Evolutionary conservation across 2,888 invertebrate genomes (phyloP).

Genomic region (Drosophila macrospina): DNA sequence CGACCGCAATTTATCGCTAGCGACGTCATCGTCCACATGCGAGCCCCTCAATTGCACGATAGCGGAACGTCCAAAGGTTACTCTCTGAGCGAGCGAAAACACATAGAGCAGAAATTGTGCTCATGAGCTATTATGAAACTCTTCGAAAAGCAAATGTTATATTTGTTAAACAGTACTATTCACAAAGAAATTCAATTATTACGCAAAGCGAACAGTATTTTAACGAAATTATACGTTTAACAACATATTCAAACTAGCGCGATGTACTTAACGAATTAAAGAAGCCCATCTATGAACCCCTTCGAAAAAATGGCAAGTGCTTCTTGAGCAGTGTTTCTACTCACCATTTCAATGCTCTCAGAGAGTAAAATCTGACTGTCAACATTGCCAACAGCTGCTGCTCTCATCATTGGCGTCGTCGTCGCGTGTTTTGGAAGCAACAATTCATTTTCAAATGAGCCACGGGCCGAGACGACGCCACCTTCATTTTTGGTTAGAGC

Average conservation of each 20-base stretch:
- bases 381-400: conserved; percentile 37
- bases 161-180: background rate
- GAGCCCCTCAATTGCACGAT: conserved; percentile 45
- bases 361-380: conserved; percentile 37
- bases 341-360: conserved; percentile 16
- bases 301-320: background rate
- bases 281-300: background rate
- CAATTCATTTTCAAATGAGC: conserved; percentile 65
- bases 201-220: background rate
- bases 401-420: conserved; percentile 14
- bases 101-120: conserved; percentile 12
- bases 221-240: too few species aligned
- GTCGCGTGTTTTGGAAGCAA: conserved; percentile 68
- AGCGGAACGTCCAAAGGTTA: conserved; percentile 35
- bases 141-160: background rate
- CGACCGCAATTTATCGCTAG: conserved; percentile 34
- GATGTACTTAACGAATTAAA: background rate
- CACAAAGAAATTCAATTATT: background rate
- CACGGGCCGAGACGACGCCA: conserved; percentile 36
- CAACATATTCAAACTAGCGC: too few species aligned
- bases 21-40: conserved; percentile 50
- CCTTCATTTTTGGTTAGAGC: conserved; percentile 44
- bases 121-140: background rate
- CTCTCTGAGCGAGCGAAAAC: conserved; percentile 17
- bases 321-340: conserved; percentile 10